Percentiles rank a stretch among this genome's conserved stretches.
phyloP scores from a whole-genome alignment of 2,888 invertebrate genomes.

The Phyto melanocephala region DNA sequence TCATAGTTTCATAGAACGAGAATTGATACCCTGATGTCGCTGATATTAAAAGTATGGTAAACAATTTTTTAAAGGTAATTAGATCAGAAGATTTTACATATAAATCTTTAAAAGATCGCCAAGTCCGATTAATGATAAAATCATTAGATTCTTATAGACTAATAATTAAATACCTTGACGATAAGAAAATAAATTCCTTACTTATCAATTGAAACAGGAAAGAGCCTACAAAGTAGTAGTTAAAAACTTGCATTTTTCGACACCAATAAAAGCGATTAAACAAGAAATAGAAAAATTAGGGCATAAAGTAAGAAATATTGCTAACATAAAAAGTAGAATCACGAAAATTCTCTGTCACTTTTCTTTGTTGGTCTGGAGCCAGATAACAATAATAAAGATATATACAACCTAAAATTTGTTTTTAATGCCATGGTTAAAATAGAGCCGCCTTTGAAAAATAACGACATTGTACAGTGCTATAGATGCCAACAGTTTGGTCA shows the following conservation, averaged over 20 bases:
- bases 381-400: constrained; percentile 3
- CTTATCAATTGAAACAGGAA: too few relatives aligned
- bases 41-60: too few relatives aligned
- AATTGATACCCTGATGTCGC: too few relatives aligned
- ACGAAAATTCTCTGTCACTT: not conserved
- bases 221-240: constrained; percentile 14
- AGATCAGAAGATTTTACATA: too few relatives aligned
- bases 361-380: constrained; percentile 26
- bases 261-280: not conserved
- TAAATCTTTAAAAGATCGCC: too few relatives aligned
- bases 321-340: constrained; percentile 7
- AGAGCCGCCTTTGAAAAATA: constrained; percentile 5
- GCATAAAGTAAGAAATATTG: constrained; percentile 1
- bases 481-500: constrained; percentile 18
- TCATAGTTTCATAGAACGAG: not conserved
- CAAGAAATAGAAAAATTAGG: constrained; percentile 12
- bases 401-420: not conserved
- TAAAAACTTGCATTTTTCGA: too few relatives aligned
- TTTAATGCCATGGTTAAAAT: constrained; percentile 21
- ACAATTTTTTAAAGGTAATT: too few relatives aligned
- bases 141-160: not conserved
- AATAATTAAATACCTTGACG: too few relatives aligned
- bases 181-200: too few relatives aligned
- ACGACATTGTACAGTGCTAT: constrained; percentile 2
- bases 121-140: constrained; percentile 2